Conservation (phyloP, 2,888 invertebrate genomes). For the Iselma pallidipennis region DNA sequence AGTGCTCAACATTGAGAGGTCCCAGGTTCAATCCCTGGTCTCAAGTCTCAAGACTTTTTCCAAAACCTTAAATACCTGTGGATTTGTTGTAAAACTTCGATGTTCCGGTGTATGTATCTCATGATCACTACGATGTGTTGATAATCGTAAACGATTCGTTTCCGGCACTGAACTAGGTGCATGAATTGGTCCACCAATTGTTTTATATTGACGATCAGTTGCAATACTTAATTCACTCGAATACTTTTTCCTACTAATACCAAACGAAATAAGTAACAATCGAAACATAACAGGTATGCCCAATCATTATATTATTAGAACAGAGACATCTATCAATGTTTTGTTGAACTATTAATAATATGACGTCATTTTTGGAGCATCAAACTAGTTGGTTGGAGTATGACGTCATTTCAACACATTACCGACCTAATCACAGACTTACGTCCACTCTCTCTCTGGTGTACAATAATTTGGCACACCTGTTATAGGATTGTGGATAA, state of each 20-base stretch:
- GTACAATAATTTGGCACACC: too few species aligned
- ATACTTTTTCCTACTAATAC: slow-evolving; percentile 61
- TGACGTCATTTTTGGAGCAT: slow-evolving; percentile 22
- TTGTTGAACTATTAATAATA: neutral
- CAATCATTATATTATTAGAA: too few species aligned
- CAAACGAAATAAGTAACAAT: too few species aligned
- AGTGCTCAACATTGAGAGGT: too few species aligned
- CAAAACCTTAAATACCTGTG: slow-evolving; percentile 31
- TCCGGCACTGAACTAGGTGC: slow-evolving; percentile 49
- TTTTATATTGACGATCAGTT: slow-evolving; percentile 49
- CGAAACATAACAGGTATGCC: too few species aligned
- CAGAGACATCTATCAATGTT: neutral
- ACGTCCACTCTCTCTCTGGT: too few species aligned
- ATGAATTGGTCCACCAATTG: slow-evolving; percentile 33
- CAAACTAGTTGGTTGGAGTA: too few species aligned
- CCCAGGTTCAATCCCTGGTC: too few species aligned
- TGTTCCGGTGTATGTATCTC: slow-evolving; percentile 67
- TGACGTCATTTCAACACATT: too few species aligned
- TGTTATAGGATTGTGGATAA: too few species aligned
- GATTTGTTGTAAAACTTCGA: slow-evolving; percentile 50
- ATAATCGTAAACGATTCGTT: slow-evolving; percentile 49
- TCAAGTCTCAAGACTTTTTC: too few species aligned
- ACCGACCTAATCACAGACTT: too few species aligned
- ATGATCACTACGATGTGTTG: slow-evolving; percentile 64
- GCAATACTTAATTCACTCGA: slow-evolving; percentile 64